Base-by-base conservation (phyloP, 2,797 vertebrate genomes). In the Xyrichtys novacula region DNA sequence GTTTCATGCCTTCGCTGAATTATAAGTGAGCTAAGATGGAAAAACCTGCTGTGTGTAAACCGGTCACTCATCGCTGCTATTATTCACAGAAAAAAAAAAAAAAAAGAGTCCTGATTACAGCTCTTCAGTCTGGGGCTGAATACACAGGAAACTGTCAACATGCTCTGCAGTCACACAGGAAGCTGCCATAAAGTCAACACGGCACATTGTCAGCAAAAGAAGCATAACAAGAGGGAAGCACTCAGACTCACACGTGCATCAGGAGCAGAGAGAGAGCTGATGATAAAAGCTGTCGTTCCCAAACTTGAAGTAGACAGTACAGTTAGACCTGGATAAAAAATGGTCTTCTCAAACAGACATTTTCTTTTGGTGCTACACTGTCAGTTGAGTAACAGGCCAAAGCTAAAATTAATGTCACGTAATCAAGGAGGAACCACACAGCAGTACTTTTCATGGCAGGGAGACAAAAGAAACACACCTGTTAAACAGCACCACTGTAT, bases 111-210 rank as follows among this genome's bases (percentile, higher is more conserved):
- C 40, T 88, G 83, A 89, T 89, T 90, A 54, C 48, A 34, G 76
- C 66, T 10, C 60, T 82, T 83, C 71, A 83, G 71, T 19, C 65
- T 19, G 67, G 55, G 67, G 25, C 63, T 55, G 64, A 62, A 31
- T 75, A 65, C 85, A 82, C 80, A 67, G 75, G 48, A 53, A 79
- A 28, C 81, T 78, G 81, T 87, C 85, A 71, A 65, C 81, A 52
- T 38, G 70, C 12, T 4, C 54, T 25, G 34, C 28, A 67, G 60
- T 72, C 70, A 34, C 71, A 57, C 71, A 75, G 82, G 82, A 87
- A 70, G 80, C 84, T 50, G 60, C 60, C 43, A 7, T 48, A 58
- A 60, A 44, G 65, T 87, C 75, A 78, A 76, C 74, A 82, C 39
- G n/a, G 57, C 63, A 39, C 29, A 7, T 65, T 70, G 65, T 59